Evolutionary conservation across 2,888 invertebrate species (phyloP), one percentile per base, ranked within the genome.

Genomic region (Cylloceria caligata): DNA sequence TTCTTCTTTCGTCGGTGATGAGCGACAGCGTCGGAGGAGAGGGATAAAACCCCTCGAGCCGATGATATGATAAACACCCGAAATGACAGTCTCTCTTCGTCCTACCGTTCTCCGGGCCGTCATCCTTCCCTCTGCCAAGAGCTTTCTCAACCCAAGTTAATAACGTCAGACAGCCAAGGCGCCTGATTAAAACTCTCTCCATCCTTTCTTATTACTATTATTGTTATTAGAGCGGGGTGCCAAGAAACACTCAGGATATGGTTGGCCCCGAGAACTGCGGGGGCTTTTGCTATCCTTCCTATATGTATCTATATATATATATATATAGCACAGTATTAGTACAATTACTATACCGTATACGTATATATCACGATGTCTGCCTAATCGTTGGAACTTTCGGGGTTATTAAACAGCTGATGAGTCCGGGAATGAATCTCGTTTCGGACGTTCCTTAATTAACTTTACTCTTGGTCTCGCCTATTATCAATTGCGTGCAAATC

Each of bases 111-210:
- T 55, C 55, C 81, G 71, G 72, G 76, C 73, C 71, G n/a, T n/a
- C n/a, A 57, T 78, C 45, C 62, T 72, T 27, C 52, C 45, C 78
- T 57, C 45, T 55, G 78, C 78, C 55, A 11, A 27, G 67, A 4
- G n/a, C 34, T 62, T 42, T 52, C 73, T 57, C 73, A 64, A 81
- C 68, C 77, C 68, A 62, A 90, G 89, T 90, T 91, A 90, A 91
- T 91, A 90, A 90, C 89, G 88, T 89, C 90, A 88, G 89, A 85
- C 88, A 87, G 88, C 86, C 87, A 83, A 87, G 88, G 88, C 88
- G 88, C 87, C 89, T 90, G 90, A 91, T 91, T 91, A 90, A 91
- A 91, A 90, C 89, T 86, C 86, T 83, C 88, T 85, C 86, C 85
- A 86, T 84, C 86, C 87, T 86, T 87, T 88, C 86, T 90, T 88